Percentiles rank a stretch among this genome's conserved stretches.
Evolutionary conservation across 2,888 invertebrate species (phyloP).

Genomic region (Sphaerophoria taeniata): DNA sequence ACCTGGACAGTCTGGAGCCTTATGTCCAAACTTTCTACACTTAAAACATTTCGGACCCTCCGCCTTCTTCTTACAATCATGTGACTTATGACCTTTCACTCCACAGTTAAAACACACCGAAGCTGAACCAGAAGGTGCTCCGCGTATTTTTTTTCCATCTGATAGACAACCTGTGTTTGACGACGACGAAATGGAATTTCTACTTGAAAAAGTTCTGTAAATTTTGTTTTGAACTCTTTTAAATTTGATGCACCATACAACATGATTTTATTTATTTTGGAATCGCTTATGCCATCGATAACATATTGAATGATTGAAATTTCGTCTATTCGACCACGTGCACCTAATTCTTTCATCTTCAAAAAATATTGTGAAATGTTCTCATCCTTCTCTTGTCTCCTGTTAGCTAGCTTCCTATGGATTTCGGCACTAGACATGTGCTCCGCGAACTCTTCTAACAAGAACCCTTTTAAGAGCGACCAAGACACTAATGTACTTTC

Average conservation of each 20-base stretch:
- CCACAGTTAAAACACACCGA: constrained; percentile 14
- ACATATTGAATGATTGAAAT: neutral
- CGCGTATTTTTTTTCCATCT: no score
- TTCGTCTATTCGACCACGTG: neutral
- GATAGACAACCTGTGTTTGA: neutral
- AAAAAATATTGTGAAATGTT: constrained; percentile 3
- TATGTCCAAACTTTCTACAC: constrained; percentile 7
- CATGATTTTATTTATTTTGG: no score
- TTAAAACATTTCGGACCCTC: constrained; percentile 15
- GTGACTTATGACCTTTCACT: neutral
- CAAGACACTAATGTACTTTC: no score
- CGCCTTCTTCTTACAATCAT: neutral
- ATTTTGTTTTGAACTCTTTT: neutral
- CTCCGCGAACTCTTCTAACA: no score
- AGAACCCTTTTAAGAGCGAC: no score
- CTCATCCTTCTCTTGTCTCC: neutral
- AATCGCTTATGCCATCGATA: neutral
- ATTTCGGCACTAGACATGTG: no score
- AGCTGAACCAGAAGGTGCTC: neutral
- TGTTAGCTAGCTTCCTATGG: no score
- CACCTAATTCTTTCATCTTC: constrained; percentile 17
- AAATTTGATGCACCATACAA: constrained; percentile 3
- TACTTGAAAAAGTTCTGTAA: neutral
- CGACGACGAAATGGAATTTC: neutral
- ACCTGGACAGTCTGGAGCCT: neutral